phyloP scores from a whole-genome alignment of 2,888 invertebrate genomes.

The Agapostemon virescens region DNA sequence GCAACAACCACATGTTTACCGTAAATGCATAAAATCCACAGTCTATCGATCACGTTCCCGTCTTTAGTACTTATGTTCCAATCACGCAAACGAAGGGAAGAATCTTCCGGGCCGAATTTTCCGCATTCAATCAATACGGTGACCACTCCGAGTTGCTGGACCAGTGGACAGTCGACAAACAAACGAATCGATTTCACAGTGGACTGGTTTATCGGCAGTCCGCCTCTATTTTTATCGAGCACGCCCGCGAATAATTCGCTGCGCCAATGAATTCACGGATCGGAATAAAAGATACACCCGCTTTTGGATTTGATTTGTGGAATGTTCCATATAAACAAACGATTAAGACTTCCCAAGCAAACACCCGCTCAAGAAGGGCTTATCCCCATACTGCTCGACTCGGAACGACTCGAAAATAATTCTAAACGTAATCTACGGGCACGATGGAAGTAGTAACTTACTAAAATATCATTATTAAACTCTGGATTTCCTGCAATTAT shows the following conservation, averaged over 20 bases:
- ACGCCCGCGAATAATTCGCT: conserved; percentile 30
- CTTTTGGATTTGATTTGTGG: neutral
- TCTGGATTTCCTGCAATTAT: too few species aligned
- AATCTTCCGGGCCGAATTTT: conserved; percentile 12
- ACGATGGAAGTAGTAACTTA: neutral
- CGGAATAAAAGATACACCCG: neutral
- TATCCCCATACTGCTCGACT: neutral
- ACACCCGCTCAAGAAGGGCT: too few species aligned
- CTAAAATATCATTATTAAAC: too few species aligned
- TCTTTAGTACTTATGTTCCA: neutral
- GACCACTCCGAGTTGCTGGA: conserved; percentile 39
- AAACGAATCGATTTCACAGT: conserved; percentile 49
- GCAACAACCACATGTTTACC: too few species aligned
- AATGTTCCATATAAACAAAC: neutral
- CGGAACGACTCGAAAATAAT: neutral
- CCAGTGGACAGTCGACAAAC: conserved; percentile 47
- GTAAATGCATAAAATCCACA: neutral
- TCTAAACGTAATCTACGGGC: neutral
- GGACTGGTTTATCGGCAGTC: conserved; percentile 40
- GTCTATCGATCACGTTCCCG: neutral
- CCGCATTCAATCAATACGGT: conserved; percentile 31
- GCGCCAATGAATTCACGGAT: conserved; percentile 35
- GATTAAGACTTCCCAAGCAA: neutral
- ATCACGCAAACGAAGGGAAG: neutral
- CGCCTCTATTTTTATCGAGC: conserved; percentile 37